phyloP scores from a whole-genome alignment of 1,140 invertebrate genomes.

The Stenopsyche tienmushanensis region DNA sequence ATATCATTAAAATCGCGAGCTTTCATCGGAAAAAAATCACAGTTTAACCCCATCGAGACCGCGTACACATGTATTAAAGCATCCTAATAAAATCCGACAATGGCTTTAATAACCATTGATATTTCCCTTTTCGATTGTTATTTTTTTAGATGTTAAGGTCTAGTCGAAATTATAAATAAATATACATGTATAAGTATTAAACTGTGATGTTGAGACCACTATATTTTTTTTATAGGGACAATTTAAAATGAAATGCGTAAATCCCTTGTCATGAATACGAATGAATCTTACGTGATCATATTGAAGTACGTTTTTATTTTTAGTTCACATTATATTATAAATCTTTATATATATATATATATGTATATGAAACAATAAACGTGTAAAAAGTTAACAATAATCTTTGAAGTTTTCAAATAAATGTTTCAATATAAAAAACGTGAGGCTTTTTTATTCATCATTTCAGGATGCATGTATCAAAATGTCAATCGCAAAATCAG shows the following conservation, averaged over 20 bases:
- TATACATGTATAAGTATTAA: conserved; percentile 31
- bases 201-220: conserved; percentile 39
- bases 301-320: too few species aligned
- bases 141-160: conserved; percentile 12
- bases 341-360: too few species aligned
- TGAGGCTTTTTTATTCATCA: background rate
- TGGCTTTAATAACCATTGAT: too few species aligned
- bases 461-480: background rate
- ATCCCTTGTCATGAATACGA: background rate
- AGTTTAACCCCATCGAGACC: too few species aligned
- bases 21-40: too few species aligned
- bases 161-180: conserved; percentile 27
- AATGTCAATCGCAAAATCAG: conserved; percentile 20
- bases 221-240: conserved; percentile 6
- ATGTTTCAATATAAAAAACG: conserved; percentile 13
- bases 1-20: too few species aligned
- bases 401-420: conserved; percentile 16
- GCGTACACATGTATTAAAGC: too few species aligned
- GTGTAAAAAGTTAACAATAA: conserved; percentile 16
- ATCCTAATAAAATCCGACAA: too few species aligned
- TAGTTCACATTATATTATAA: too few species aligned
- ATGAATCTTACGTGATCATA: conserved; percentile 8
- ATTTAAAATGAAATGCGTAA: background rate
- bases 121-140: too few species aligned
- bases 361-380: conserved; percentile 22